A percentile compares a stretch with the other conserved stretches of the same genome.
Conservation (phyloP, 2,888 invertebrate species). For the Ceraclea dissimilis region DNA sequence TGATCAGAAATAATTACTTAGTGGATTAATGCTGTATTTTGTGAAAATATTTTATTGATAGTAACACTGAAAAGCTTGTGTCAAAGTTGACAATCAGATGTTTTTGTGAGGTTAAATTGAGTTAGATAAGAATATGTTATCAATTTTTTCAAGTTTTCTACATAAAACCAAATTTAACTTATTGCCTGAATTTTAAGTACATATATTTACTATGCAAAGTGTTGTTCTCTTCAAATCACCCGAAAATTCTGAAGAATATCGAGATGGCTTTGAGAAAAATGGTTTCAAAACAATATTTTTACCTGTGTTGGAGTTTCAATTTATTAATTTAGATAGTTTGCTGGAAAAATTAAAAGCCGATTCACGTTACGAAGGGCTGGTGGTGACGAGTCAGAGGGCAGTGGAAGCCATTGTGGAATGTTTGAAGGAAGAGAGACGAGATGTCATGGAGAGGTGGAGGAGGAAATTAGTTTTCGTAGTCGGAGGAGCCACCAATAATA, state of each 20-base stretch:
- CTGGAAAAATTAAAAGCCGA: slow-evolving; percentile 37
- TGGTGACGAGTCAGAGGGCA: slow-evolving; percentile 51
- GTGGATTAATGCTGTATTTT: too few relatives aligned
- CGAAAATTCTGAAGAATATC: slow-evolving; percentile 15
- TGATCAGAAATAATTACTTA: too few relatives aligned
- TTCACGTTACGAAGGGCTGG: slow-evolving; percentile 40
- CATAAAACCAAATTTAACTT: too few relatives aligned
- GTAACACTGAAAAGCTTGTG: too few relatives aligned
- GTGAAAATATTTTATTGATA: too few relatives aligned
- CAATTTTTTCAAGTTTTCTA: too few relatives aligned
- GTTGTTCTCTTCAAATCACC: slow-evolving; percentile 16
- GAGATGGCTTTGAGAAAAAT: slow-evolving; percentile 11
- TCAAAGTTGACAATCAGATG: background rate
- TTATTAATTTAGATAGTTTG: slow-evolving; percentile 40
- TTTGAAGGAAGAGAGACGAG: slow-evolving; percentile 28
- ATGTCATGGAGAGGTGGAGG: slow-evolving; percentile 33
- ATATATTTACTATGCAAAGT: slow-evolving; percentile 11
- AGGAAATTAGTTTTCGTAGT: slow-evolving; percentile 44
- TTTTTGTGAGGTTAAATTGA: background rate
- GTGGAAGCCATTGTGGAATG: slow-evolving; percentile 42
- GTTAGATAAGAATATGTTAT: background rate
- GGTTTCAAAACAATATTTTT: slow-evolving; percentile 13
- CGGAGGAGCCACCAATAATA: slow-evolving; percentile 47
- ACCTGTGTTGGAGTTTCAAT: slow-evolving; percentile 43
- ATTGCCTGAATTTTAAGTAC: too few relatives aligned